Conservation (phyloP, 2,888 invertebrate species). For the Drosophila quasianomalipes region DNA sequence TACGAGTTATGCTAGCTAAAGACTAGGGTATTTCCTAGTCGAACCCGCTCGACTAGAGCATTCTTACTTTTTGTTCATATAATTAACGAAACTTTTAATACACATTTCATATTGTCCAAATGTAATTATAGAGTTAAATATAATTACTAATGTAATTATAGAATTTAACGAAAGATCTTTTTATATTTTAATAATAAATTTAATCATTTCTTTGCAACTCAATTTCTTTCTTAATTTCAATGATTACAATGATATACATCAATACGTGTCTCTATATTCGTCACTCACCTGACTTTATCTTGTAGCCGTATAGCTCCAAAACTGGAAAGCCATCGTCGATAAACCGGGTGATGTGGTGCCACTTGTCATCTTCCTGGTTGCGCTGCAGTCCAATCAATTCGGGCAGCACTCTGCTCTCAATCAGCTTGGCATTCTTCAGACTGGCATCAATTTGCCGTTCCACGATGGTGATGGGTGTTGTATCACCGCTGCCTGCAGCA, state of each 20-base stretch:
- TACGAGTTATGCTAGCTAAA: background rate
- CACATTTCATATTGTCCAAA: background rate
- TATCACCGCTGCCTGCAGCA: constrained; percentile 29
- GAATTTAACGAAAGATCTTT: background rate
- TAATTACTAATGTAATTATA: background rate
- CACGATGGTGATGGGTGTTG: constrained; percentile 46
- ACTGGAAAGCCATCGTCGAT: constrained; percentile 84
- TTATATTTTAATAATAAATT: background rate
- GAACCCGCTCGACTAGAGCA: background rate
- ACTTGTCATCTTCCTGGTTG: constrained; percentile 82
- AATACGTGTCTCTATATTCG: background rate
- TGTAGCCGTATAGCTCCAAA: constrained; percentile 84
- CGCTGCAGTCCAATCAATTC: constrained; percentile 74
- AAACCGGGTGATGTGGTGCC: constrained; percentile 83
- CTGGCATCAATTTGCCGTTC: constrained; percentile 81
- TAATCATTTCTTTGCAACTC: background rate
- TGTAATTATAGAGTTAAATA: no score
- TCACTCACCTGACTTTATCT: constrained; percentile 82
- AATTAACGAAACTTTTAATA: background rate
- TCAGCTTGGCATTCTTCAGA: constrained; percentile 83
- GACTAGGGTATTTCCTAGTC: background rate
- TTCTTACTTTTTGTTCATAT: background rate
- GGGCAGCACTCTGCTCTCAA: constrained; percentile 84
- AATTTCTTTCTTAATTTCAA: background rate
- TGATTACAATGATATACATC: background rate